These are phyloP conservation scores for Daphoenositta chrysoptera DNA, from an alignment of 2,113 vertebrate species.

Conservation along the genomic window DNA sequence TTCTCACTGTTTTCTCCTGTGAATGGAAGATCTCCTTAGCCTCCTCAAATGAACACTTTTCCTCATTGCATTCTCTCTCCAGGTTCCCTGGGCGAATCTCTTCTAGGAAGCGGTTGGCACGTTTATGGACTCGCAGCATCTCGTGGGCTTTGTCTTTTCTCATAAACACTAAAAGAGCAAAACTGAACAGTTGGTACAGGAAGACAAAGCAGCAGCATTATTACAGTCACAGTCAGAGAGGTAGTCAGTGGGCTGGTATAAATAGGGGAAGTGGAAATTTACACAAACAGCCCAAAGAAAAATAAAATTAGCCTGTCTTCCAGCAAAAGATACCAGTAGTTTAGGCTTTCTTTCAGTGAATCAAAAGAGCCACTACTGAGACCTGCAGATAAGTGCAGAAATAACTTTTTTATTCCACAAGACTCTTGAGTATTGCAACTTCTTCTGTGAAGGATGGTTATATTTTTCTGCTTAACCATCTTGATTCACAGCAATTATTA, in stretches of 20 bases:
- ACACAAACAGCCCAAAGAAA: background rate
- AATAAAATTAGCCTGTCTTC: background rate
- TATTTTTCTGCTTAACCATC: background rate
- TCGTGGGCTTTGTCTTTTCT: conserved; percentile 48
- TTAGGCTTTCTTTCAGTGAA: background rate
- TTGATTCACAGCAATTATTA: background rate
- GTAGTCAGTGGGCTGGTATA: background rate
- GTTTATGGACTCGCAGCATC: conserved; percentile 67
- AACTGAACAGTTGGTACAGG: background rate
- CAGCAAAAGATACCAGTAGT: background rate
- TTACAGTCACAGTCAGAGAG: background rate
- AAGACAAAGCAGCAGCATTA: background rate
- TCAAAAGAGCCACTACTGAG: background rate
- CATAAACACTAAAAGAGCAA: conserved; percentile 72
- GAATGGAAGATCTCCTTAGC: conserved; percentile 82
- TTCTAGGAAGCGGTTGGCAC: conserved; percentile 78
- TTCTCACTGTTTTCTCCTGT: conserved; percentile 77
- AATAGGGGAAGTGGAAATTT: background rate
- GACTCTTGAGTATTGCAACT: background rate
- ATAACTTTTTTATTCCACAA: background rate
- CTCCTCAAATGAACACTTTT: conserved; percentile 81
- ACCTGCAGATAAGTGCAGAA: background rate
- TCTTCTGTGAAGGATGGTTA: background rate
- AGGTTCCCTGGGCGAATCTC: conserved; percentile 78
- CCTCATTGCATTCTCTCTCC: conserved; percentile 83